Conservation (phyloP, 2,797 vertebrate genomes). For the Setipinna tenuifilis region DNA sequence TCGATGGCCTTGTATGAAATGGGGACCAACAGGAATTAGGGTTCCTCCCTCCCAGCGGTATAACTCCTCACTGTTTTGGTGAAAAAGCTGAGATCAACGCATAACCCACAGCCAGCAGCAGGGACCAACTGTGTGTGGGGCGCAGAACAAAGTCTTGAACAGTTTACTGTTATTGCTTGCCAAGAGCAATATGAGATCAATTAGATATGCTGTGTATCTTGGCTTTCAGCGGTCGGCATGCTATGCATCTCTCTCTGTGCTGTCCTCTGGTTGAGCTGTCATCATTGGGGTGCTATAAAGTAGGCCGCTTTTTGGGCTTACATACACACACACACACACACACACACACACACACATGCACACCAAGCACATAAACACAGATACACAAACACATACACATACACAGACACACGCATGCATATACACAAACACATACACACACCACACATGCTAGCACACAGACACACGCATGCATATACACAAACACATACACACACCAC, state of each 20-base stretch:
- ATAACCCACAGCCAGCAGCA: background rate
- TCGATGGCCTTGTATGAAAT: background rate
- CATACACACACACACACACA: conserved; percentile 5
- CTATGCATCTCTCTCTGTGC: background rate
- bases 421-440: too few relatives aligned
- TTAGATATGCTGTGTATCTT: conserved; percentile 34
- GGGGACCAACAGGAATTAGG: background rate
- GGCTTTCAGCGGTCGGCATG: background rate
- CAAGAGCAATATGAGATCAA: conserved; percentile 40
- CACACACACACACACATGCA: too few relatives aligned
- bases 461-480: too few relatives aligned
- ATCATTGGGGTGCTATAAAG: conserved; percentile 19
- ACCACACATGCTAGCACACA: too few relatives aligned
- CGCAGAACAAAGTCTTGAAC: conserved; percentile 17
- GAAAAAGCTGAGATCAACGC: background rate
- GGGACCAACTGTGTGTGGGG: background rate
- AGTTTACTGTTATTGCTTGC: conserved; percentile 28
- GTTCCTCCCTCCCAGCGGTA: background rate
- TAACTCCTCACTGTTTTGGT: background rate
- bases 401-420: too few relatives aligned
- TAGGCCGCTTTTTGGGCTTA: conserved; percentile 14
- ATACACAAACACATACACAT: too few relatives aligned
- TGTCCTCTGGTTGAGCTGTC: conserved; percentile 5
- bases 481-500: too few relatives aligned
- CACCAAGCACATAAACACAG: too few relatives aligned